Base-by-base conservation (phyloP, 2,888 invertebrate genomes). In the Adelphocoris suturalis region DNA sequence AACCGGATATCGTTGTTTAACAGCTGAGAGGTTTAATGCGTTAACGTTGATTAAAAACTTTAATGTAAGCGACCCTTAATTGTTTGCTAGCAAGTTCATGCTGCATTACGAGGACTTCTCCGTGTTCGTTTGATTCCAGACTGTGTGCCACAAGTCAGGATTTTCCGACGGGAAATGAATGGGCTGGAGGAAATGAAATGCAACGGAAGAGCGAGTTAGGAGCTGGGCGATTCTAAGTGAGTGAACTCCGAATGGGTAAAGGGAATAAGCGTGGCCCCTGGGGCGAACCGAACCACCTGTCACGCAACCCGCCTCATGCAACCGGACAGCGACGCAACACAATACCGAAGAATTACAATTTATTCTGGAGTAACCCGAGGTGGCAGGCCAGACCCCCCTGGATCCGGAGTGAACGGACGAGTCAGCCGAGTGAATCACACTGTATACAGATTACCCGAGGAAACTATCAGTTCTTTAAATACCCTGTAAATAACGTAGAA, bases 201-300 rank as follows among this genome's bases (percentile, higher is more conserved):
- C 23, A 68, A 68, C 23, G 68, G 68, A 68, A 68, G 68, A 68
- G 68, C 68, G 68, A 68, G 68, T 68, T 68, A 68, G 68, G 19
- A 68, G 68, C 12, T 68, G 23, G 68, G 23, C 23, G 68, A 27
- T 68, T 68, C 68, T 23, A 68, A 68, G 68, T 68, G 68, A 68
- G 23, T 68, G 68, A 68, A 68, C 68, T 68, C 68, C 5, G 23
- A 68, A 68, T 68, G 68, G 23, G 27, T 5, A 27, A 61, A 27
- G 23, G 23, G 27, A 12, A 16, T 12, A 13, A 27, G 1, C 9
- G 68, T 11, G 27, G 68, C 19, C 23, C 27, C 23, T 19, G 19
- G 11, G 14, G 14, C 16, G 52, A 16, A 23, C 23, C 23, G 23
- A 68, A 68, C 68, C 68, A 23, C 68, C 68, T 68, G 68, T 68